Conservation (phyloP, 2,113 vertebrate genomes). For the Dromiciops gliroides region DNA sequence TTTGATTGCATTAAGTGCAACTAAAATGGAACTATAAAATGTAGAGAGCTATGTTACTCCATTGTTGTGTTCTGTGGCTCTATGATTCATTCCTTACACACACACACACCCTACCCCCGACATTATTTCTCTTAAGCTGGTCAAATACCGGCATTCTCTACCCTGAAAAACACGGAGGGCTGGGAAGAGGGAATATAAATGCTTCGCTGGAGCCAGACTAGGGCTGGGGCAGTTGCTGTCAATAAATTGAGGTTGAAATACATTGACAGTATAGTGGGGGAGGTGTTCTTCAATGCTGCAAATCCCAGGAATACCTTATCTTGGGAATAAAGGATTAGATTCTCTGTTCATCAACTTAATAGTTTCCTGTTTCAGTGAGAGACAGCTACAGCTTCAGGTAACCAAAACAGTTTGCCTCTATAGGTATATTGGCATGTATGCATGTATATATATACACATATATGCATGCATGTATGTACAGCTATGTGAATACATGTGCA, state of each 20-base stretch:
- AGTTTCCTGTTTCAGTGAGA: constrained; percentile 30
- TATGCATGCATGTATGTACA: fast-evolving
- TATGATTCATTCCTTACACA: constrained; percentile 66
- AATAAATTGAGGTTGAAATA: constrained; percentile 60
- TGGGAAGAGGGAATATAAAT: constrained; percentile 67
- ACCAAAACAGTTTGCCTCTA: neutral
- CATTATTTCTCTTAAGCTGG: constrained; percentile 59
- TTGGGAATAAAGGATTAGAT: neutral
- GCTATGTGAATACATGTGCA: neutral
- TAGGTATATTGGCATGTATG: neutral
- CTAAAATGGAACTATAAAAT: constrained; percentile 37
- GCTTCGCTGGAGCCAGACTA: constrained; percentile 72
- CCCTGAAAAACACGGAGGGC: constrained; percentile 49
- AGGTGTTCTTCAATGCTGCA: constrained; percentile 51
- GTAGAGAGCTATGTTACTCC: constrained; percentile 43
- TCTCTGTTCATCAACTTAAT: fast-evolving
- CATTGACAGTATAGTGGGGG: constrained; percentile 52
- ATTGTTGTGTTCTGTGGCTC: constrained; percentile 39
- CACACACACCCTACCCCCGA: constrained; percentile 33
- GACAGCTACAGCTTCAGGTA: constrained; percentile 11
- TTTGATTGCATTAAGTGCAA: neutral
- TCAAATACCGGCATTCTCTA: constrained; percentile 53
- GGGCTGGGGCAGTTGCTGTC: constrained; percentile 64
- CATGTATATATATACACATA: neutral
- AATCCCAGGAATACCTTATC: constrained; percentile 52